Base-by-base conservation (phyloP, 2,113 vertebrate genomes). In the Oncorhynchus nerka region DNA sequence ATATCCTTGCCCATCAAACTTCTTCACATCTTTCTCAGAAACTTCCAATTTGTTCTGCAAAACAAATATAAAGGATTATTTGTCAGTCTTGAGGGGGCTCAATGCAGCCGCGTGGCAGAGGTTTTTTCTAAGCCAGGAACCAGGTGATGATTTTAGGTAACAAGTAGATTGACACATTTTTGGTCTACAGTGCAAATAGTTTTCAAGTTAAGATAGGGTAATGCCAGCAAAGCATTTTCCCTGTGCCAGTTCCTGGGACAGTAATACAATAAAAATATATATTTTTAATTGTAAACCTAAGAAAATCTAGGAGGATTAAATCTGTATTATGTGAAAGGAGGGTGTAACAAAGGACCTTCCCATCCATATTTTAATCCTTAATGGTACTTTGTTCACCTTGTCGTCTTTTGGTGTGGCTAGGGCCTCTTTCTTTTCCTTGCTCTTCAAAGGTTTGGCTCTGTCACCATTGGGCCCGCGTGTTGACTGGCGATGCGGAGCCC, bases 1-100 rank as follows among this genome's bases (percentile, higher is more conserved):
- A 73, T 97, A 96, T 76, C 97, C 97, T 34, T 95, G 92, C 68
- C 96, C 91, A 70, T 99, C 97, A 93, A 99, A 99, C 87, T 89
- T 97, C 89, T 94, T 97, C 79, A 94, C 89, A 83, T 99, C 97
- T 39, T 93, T 93, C 76, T 99, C 96, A 73, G 96, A 93, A 77
- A 93, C 85, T 73, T 97, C 96, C 26, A 90, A 86, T 93, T 97
- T 98, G 86, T 86, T 96, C 97, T 99, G 91, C 1, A 76, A 84
- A 12, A 65, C n/a, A 64, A 62, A 68, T 8, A 78, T 8, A 83
- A 26, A 72, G 39, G 20, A 76, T 74, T 16, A 73, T 12, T 26
- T 22, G 16, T 59, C 28, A 30, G 26, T 24, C 34, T 26, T 73
- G 19, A 32, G n/a, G 55, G 57, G 20, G 19, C 12, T 64, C 24